phyloP scores from a whole-genome alignment of 2,888 invertebrate genomes.

The Alloscopus bannaensis region DNA sequence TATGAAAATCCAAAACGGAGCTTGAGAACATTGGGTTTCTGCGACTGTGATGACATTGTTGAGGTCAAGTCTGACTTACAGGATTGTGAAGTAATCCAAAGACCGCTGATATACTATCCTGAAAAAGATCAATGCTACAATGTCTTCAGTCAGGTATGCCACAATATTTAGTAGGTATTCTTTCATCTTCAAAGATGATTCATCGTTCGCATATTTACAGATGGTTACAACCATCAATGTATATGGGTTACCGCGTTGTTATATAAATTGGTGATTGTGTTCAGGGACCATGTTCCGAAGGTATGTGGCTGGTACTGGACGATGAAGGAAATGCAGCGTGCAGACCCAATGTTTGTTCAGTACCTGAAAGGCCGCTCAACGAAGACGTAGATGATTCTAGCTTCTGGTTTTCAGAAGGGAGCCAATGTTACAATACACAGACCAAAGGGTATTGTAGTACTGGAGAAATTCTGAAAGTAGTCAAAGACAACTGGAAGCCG shows the following conservation, averaged over 20 bases:
- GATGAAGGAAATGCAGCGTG: constrained; percentile 21
- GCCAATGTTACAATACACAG: constrained; percentile 33
- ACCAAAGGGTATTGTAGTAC: constrained; percentile 41
- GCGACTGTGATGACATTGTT: constrained; percentile 56
- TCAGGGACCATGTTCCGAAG: constrained; percentile 46
- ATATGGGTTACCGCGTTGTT: no score
- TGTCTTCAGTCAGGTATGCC: constrained; percentile 44
- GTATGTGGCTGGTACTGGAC: constrained; percentile 42
- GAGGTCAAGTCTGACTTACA: constrained; percentile 39
- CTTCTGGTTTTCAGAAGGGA: constrained; percentile 42
- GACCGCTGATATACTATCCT: constrained; percentile 53
- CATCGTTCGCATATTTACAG: not conserved
- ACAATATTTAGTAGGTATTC: not conserved
- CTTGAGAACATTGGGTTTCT: constrained; percentile 35
- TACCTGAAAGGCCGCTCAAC: not conserved
- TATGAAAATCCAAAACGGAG: constrained; percentile 34
- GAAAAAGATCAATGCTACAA: constrained; percentile 29
- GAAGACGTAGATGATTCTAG: constrained; percentile 26
- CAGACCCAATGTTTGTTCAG: constrained; percentile 26
- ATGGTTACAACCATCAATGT: not conserved
- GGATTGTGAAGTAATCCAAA: constrained; percentile 48
- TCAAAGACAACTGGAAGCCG: constrained; percentile 50
- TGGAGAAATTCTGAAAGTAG: constrained; percentile 24
- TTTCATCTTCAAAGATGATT: constrained; percentile 1
- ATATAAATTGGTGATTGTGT: no score